Conservation (phyloP, 2,888 invertebrate genomes). For the Agonopterix heracliana region DNA sequence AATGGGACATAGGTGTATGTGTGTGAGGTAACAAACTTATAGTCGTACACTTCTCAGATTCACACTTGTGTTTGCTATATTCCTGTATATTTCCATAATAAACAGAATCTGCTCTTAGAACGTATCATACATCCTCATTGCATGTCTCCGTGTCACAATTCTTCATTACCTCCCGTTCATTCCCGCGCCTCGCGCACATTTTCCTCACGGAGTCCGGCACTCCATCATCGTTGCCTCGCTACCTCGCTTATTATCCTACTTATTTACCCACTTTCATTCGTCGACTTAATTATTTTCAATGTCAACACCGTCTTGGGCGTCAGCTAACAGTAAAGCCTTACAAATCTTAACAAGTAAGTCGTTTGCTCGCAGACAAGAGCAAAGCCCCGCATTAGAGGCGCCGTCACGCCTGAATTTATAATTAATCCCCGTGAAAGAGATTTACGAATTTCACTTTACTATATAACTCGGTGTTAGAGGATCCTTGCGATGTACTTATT, state of each 20-base stretch:
- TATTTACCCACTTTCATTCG: neutral
- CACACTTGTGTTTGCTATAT: no score
- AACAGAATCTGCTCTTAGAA: neutral
- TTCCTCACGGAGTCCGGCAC: neutral
- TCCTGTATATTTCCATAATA: no score
- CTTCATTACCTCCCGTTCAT: neutral
- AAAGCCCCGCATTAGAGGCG: slow-evolving; percentile 25
- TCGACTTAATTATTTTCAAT: neutral
- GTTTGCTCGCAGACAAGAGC: slow-evolving; percentile 9
- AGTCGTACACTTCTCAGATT: no score
- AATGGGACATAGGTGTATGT: no score
- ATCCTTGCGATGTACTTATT: no score
- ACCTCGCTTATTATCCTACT: neutral
- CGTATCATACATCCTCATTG: neutral
- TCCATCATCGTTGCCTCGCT: neutral
- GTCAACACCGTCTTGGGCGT: slow-evolving; percentile 1
- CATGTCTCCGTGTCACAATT: neutral
- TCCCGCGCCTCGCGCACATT: no score
- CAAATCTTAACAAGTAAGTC: slow-evolving; percentile 12
- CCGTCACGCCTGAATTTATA: slow-evolving; percentile 34
- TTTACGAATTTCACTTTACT: slow-evolving; percentile 10
- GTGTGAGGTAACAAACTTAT: no score
- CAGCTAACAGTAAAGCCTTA: slow-evolving; percentile 5
- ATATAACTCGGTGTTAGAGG: no score
- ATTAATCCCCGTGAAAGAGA: slow-evolving; percentile 27